Evolutionary conservation across 2,797 vertebrate species (phyloP).

Genomic region (Fringilla coelebs): DNA sequence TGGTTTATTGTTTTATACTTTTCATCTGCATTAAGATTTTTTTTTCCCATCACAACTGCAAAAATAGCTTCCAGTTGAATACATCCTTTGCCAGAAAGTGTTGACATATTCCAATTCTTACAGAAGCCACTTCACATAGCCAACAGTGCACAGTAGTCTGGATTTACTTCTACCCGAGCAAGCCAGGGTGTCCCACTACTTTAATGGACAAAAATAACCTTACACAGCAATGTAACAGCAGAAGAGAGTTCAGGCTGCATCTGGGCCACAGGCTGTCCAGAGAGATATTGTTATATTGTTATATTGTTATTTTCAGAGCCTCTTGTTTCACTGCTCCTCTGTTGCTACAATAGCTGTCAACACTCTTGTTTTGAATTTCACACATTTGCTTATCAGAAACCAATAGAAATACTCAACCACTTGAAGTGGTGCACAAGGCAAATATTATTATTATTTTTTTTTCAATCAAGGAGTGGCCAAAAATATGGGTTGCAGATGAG

Average conservation of each 20-base stretch:
- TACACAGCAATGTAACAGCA: neutral
- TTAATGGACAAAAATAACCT: neutral
- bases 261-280: neutral
- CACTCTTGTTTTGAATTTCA: constrained; percentile 7
- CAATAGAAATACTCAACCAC: neutral
- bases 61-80: neutral
- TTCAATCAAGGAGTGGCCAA: neutral
- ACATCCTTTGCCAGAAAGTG: neutral
- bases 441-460: neutral
- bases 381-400: constrained; percentile 19
- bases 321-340: neutral
- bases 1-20: neutral
- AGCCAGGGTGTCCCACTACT: neutral
- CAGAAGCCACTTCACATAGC: neutral
- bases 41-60: neutral
- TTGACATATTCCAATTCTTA: neutral
- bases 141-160: neutral
- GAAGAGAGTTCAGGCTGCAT: neutral
- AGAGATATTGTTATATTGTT: neutral
- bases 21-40: neutral
- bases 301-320: neutral
- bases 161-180: neutral
- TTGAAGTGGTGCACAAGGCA: neutral
- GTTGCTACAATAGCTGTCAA: neutral
- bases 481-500: neutral